Conservation (phyloP, 2,113 vertebrate genomes). For the Rutilus rutilus region DNA sequence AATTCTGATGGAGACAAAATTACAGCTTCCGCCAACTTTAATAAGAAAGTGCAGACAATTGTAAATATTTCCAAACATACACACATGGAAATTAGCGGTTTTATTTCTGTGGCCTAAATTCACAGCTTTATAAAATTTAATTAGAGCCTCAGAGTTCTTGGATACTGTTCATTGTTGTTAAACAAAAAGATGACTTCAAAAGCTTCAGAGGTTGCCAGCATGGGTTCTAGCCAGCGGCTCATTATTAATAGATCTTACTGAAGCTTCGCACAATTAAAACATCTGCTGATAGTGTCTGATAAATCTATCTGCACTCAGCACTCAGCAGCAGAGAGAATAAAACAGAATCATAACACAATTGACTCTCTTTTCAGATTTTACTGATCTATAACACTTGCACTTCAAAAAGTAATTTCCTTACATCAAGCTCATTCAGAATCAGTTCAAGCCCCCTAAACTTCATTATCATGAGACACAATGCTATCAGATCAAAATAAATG, state of each 20-base stretch:
- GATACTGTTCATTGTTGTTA: conserved; percentile 37
- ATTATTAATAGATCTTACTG: conserved; percentile 67
- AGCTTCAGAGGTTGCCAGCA: conserved; percentile 44
- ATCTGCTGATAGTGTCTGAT: conserved; percentile 18
- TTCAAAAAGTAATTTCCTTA: neutral
- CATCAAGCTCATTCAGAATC: neutral
- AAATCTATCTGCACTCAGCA: conserved; percentile 27
- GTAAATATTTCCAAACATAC: neutral
- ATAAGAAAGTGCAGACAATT: neutral
- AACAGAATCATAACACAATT: neutral
- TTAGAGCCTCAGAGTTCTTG: conserved; percentile 20
- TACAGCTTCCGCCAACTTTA: neutral
- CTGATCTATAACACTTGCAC: neutral
- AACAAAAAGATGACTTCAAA: conserved; percentile 32
- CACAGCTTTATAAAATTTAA: neutral
- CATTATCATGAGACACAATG: neutral
- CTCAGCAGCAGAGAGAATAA: neutral
- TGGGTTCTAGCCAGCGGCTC: conserved; percentile 61
- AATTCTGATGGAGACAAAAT: neutral
- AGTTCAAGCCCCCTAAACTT: neutral
- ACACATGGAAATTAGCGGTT: neutral
- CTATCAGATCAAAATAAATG: neutral
- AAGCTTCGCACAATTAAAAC: conserved; percentile 62
- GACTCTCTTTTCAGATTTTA: neutral
- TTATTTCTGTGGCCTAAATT: conserved; percentile 14